Base-by-base conservation (phyloP, 2,797 vertebrate genomes). In the Triplophysa bombifrons region DNA sequence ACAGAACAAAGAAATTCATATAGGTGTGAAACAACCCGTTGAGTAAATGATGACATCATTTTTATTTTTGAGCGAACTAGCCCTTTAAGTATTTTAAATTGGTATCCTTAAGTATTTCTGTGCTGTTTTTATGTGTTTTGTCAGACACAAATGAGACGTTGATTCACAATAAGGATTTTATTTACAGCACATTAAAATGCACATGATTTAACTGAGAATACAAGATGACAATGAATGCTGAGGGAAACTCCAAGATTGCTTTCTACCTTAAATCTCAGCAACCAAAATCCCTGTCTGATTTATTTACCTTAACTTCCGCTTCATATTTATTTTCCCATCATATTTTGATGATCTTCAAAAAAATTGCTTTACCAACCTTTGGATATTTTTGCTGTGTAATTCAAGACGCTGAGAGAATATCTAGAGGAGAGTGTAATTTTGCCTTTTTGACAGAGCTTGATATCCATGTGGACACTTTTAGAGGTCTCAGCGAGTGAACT, bases 101-200 rank as follows among this genome's bases (percentile, higher is more conserved):
- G 65, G 25, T 17, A 61, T 38, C 20, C 3, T 17, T n/a, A 34
- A 38, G 17, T 30, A 10, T 63, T 58, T 58, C 25, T 9, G 53
- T 51, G 8, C 10, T 69, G 48, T 58, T 56, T 71, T n/a, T 0
- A 10, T 75, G 72, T 68, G 61, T 66, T 61, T 13, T 30, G 20
- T 17, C 2, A 2, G 68, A 53, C 61, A 81, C 41, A 79, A 67
- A 78, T 55, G 14, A 79, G 46, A 41, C 53, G 1, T 12, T 58
- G 25, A 20, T 70, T 80, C 51, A 83, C 82, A 80, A 64, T 71
- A 76, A 80, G 55, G 60, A 20, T 77, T 83, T 84, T 84, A 84
- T 84, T 84, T 82, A 82, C 80, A 84, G 34, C 73, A 80, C 53
- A 64, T 78, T 77, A 71, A 74, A 84, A 80, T 76, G 72, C 72